Percentiles rank a stretch among this genome's conserved stretches.
phyloP scores from a whole-genome alignment of 2,113 vertebrate genomes.

The Gopherus evgoodei region DNA sequence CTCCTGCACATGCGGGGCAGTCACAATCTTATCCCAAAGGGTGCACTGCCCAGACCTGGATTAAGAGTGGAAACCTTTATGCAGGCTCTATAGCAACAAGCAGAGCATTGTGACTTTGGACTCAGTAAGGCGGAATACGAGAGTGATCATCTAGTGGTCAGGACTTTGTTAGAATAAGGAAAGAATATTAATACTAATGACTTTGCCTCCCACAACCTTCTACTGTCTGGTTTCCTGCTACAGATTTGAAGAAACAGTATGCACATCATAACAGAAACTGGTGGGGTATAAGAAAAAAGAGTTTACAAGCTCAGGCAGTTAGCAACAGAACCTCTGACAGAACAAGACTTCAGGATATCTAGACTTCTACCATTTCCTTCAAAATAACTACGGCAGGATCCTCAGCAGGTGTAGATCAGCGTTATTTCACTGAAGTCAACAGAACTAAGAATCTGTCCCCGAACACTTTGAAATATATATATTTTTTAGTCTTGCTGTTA shows the following conservation, averaged over 20 bases:
- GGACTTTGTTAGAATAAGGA: not conserved
- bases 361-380: slow-evolving; percentile 28
- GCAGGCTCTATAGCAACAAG: not conserved
- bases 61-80: not conserved
- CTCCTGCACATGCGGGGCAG: not conserved
- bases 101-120: not conserved
- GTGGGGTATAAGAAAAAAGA: not conserved
- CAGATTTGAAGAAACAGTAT: not conserved
- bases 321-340: slow-evolving; percentile 28
- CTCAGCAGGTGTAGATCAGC: slow-evolving; percentile 19
- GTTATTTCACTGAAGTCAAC: not conserved
- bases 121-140: not conserved
- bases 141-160: not conserved
- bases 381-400: slow-evolving; percentile 50
- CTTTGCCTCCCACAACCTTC: not conserved
- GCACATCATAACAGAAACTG: not conserved
- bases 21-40: not conserved
- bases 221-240: not conserved
- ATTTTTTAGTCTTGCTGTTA: slow-evolving; percentile 45
- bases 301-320: slow-evolving; percentile 4
- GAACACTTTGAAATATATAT: slow-evolving; percentile 21
- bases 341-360: not conserved
- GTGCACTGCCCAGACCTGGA: not conserved
- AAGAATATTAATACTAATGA: not conserved
- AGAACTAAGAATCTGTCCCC: slow-evolving; percentile 18